phyloP scores from a whole-genome alignment of 2,113 vertebrate species.

The Oceanodroma tethys region DNA sequence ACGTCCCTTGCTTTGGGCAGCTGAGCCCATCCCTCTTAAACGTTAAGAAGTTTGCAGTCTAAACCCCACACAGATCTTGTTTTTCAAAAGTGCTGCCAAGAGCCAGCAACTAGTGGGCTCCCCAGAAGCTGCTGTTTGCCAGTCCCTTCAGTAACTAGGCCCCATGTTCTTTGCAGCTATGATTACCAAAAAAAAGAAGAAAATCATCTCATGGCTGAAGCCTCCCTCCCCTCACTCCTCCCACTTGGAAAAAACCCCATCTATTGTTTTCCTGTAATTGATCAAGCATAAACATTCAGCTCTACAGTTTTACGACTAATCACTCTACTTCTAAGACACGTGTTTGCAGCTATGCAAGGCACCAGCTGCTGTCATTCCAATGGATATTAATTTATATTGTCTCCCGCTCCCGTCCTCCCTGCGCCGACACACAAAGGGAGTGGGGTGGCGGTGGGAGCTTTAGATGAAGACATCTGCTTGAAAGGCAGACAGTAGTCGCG shows the following conservation, averaged over 20 bases:
- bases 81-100: not conserved
- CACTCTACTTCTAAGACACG: conserved; percentile 70
- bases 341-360: conserved; percentile 71
- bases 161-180: not conserved
- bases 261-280: conserved; percentile 56
- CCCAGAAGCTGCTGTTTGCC: not conserved
- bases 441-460: conserved; percentile 28
- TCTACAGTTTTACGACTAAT: conserved; percentile 56
- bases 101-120: not conserved
- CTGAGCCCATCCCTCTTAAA: conserved; percentile 14
- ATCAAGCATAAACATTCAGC: conserved; percentile 60
- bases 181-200: not conserved
- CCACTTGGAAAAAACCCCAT: not conserved
- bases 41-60: not conserved
- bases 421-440: conserved; percentile 51
- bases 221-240: not conserved
- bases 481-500: conserved; percentile 44
- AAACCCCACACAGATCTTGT: not conserved
- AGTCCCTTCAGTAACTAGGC: not conserved
- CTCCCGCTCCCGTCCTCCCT: conserved; percentile 54
- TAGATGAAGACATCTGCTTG: conserved; percentile 75
- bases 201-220: not conserved
- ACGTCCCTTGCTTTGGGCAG: conserved; percentile 41
- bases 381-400: conserved; percentile 81
- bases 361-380: conserved; percentile 80